phyloP scores from a whole-genome alignment of 2,113 vertebrate genomes.

The Saguinus midas region DNA sequence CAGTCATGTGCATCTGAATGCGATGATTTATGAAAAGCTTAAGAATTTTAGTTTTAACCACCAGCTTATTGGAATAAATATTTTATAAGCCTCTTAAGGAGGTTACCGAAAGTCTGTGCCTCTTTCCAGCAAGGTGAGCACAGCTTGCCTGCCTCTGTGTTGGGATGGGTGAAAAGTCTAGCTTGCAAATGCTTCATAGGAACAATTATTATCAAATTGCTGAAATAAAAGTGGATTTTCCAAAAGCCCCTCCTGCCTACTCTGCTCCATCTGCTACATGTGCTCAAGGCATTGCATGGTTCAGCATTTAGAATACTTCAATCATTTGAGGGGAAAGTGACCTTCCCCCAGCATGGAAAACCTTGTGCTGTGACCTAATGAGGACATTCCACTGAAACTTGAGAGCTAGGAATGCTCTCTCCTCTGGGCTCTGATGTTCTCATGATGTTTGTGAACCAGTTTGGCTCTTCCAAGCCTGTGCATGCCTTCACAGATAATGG shows the following conservation, averaged over 20 bases:
- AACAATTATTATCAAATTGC: conserved; percentile 44
- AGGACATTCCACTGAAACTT: conserved; percentile 25
- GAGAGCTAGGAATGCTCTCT: neutral
- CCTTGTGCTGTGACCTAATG: conserved; percentile 37
- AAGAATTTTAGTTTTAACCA: conserved; percentile 28
- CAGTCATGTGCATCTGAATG: neutral
- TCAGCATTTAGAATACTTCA: conserved; percentile 43
- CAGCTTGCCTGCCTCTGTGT: neutral
- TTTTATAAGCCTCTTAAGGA: neutral
- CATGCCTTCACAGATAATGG: neutral
- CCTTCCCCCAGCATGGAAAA: conserved; percentile 59
- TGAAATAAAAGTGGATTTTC: conserved; percentile 20
- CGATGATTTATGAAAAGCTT: conserved; percentile 34
- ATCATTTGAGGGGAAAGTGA: conserved; percentile 52
- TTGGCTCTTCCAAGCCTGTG: neutral
- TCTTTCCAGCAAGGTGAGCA: neutral
- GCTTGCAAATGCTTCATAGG: conserved; percentile 4
- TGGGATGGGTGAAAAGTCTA: neutral
- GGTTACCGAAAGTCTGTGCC: neutral
- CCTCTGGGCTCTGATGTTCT: neutral
- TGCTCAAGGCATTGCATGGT: conserved; percentile 31
- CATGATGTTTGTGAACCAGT: neutral
- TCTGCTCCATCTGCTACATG: conserved; percentile 63
- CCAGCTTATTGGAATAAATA: neutral
- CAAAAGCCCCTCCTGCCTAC: neutral